Base-by-base conservation (phyloP, 2,797 vertebrate species). In the Thunnus albacares region DNA sequence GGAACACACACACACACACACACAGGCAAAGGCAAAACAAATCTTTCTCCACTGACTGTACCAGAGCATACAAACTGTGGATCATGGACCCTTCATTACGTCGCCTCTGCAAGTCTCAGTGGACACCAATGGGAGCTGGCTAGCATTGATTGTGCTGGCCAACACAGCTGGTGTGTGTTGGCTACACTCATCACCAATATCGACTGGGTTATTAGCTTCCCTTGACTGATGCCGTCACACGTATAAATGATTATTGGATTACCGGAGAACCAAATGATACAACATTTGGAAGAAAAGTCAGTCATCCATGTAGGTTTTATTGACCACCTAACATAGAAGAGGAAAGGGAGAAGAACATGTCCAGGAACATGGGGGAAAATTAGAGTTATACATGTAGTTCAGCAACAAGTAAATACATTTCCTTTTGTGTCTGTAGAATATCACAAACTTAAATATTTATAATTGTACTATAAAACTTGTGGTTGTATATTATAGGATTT, bases 121-220 rank as follows among this genome's bases (percentile, higher is more conserved):
- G 14, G 60, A 72, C 62, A 43, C 70, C 49, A 47, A 57, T 85
- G 38, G 45, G 56, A 83, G 51, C 71, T 65, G 63, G 71, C 56
- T 47, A 20, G 28, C 53, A 72, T 68, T 4, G 76, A 86, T 87
- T 82, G 69, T 13, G 67, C 15, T 4, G n/a, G 69, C 71, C 75
- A 74, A 60, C 53, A 11, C 66, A 74, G 75, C 83, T 53, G 77
- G 55, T 64, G 53, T 51, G 12, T 58, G 53, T 63, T 59, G 78
- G 57, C 79, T 30, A 55, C 71, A 51, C 79, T 77, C 80, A 57
- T 84, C 80, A 78, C 49, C 52, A 38, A 18, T 75, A 90, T 90
- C 51, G 85, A 91, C 33, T n/a, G 10, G 49, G 79, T 89, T 90
- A 84, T 90, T 88, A 87, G 73, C 79, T 72, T 57, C 75, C 60